phyloP scores from a whole-genome alignment of 2,113 vertebrate genomes.

The Channa maculata region DNA sequence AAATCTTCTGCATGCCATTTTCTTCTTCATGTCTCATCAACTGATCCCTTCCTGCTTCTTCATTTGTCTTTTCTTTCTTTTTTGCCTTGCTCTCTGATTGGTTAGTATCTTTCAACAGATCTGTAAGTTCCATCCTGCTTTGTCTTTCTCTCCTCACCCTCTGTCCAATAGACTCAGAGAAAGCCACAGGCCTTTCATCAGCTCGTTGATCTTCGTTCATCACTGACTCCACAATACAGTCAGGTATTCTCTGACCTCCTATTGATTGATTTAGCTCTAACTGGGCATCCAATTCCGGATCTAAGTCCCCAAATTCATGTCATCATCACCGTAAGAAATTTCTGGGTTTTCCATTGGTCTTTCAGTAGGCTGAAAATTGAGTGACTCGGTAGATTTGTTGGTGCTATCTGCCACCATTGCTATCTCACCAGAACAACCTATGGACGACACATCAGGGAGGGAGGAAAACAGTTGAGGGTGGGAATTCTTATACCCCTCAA shows the following conservation, averaged over 20 bases:
- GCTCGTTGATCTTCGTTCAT: constrained; percentile 51
- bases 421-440: constrained; percentile 32
- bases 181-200: constrained; percentile 67
- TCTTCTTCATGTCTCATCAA: constrained; percentile 17
- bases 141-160: constrained; percentile 75
- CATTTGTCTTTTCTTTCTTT: constrained; percentile 13
- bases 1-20: constrained; percentile 52
- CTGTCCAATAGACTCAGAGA: constrained; percentile 80
- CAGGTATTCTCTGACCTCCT: constrained; percentile 57
- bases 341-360: constrained; percentile 11
- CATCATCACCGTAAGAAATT: constrained; percentile 23
- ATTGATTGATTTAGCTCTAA: constrained; percentile 6
- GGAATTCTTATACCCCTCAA: constrained; percentile 41
- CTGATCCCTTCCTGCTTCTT: background rate
- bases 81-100: constrained; percentile 29
- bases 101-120: constrained; percentile 55
- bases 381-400: constrained; percentile 55
- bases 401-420: constrained; percentile 23
- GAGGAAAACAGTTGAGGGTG: constrained; percentile 70
- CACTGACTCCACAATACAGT: constrained; percentile 74
- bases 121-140: constrained; percentile 49
- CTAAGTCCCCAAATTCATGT: constrained; percentile 59
- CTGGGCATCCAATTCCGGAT: constrained; percentile 63
- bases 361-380: constrained; percentile 40
- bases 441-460: constrained; percentile 82